Conservation (phyloP, 2,113 vertebrate species). For the Meles meles region DNA sequence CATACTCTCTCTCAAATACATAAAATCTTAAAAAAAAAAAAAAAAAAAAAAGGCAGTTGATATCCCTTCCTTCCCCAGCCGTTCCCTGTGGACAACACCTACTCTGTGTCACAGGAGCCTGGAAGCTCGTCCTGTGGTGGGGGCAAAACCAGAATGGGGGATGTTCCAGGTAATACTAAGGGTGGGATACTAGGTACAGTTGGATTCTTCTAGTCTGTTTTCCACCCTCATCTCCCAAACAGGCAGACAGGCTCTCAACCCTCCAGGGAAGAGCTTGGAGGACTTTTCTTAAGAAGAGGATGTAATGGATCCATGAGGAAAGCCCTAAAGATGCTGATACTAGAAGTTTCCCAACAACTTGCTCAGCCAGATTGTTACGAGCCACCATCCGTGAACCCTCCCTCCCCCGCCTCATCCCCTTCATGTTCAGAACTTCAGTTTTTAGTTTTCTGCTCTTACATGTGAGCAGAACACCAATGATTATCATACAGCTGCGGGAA, state of each 20-base stretch:
- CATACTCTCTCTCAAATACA: too few species aligned
- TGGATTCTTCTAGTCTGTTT: background rate
- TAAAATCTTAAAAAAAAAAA: too few species aligned
- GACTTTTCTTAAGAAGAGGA: background rate
- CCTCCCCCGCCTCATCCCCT: fast-evolving
- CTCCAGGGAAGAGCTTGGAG: background rate
- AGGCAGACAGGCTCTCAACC: background rate
- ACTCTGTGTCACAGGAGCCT: background rate
- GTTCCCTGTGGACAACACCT: too few species aligned
- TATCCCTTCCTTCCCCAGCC: background rate
- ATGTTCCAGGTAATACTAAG: background rate
- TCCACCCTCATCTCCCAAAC: background rate
- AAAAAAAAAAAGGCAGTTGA: background rate
- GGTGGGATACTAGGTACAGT: background rate
- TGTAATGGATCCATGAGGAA: background rate
- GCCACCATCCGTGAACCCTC: fast-evolving
- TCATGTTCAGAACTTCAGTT: background rate
- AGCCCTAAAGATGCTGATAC: background rate
- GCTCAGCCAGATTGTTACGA: background rate
- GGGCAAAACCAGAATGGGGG: background rate
- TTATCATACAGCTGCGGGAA: background rate
- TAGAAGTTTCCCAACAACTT: background rate
- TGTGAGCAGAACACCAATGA: background rate
- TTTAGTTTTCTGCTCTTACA: background rate
- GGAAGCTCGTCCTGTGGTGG: background rate